Base-by-base conservation (phyloP, 2,888 invertebrate genomes). In the Tholera decimalis region DNA sequence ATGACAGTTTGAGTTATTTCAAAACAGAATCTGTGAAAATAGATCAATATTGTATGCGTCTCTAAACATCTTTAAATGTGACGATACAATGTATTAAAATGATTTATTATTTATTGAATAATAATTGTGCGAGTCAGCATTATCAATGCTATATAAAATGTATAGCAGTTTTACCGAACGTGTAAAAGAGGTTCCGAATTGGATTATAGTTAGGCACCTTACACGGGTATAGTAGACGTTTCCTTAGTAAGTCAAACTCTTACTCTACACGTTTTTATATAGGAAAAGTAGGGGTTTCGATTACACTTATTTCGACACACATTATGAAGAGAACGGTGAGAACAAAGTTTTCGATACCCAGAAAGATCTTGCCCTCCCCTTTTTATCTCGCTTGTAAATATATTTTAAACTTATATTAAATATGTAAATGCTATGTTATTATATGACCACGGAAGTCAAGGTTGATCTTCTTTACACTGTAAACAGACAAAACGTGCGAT, bases 1-100 rank as follows among this genome's bases (percentile, higher is more conserved):
- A 92, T 89, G 84, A 73, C 68, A 70, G 80, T 83, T 73, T 73
- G 58, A 58, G n/a, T 18, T 35, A 64, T 58, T 49, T 65, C 8
- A 67, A 59, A 43, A 53, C 28, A 43, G 41, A 47, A 62, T 35
- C 46, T 26, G 7, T 46, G 37, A 60, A 68, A 63, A 35, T 77
- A 60, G 53, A 61, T 18, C 33, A 61, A 39, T 54, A 44, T 49
- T 46, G 8, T 49, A 2, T 18, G 41, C 13, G 18, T 33, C 20
- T 35, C 13, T 15, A 15, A 44, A n/a, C n/a, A n/a, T n/a, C n/a
- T 55, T 39, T 51, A 49, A 35, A 41, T 22, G 5, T 9, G 15
- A 26, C 8, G 24, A 33, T 5, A 26, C 7, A 46, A 18, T 8
- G 20, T 28, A 41, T 44, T 54, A 28, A 33, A 44, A 26, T 41